Evolutionary conservation across 2,888 invertebrate species (phyloP).

Genomic region (Caenorhabditis wallacei): DNA sequence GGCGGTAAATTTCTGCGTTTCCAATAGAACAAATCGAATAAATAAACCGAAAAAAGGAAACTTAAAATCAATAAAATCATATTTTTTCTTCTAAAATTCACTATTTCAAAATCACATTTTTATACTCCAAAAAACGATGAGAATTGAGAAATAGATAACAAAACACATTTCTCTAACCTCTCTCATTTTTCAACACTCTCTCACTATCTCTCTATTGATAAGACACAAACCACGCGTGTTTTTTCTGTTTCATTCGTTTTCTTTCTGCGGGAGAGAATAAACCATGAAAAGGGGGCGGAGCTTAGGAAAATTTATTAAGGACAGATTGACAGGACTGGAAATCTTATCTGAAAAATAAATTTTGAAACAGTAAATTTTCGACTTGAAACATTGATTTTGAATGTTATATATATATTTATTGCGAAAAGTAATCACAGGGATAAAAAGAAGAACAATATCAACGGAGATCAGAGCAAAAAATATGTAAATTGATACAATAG

Average conservation of each 20-base stretch:
- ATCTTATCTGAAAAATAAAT: neutral
- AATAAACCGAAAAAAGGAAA: neutral
- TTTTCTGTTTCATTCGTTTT: too few relatives aligned
- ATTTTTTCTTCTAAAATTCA: neutral
- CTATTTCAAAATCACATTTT: neutral
- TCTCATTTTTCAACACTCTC: neutral
- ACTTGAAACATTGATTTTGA: too few relatives aligned
- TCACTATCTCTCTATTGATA: neutral
- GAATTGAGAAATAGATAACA: neutral
- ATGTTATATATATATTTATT: too few relatives aligned
- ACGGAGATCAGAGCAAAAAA: too few relatives aligned
- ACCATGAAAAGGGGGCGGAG: conserved; percentile 20
- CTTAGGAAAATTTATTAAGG: neutral
- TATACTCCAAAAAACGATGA: too few relatives aligned
- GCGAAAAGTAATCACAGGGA: too few relatives aligned
- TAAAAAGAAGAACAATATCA: too few relatives aligned
- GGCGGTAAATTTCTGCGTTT: conserved; percentile 51
- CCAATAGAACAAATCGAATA: conserved; percentile 50
- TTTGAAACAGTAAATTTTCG: too few relatives aligned
- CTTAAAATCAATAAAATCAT: conserved; percentile 16
- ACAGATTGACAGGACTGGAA: neutral
- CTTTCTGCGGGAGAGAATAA: neutral
- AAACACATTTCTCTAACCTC: neutral
- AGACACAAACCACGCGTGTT: conserved; percentile 13
- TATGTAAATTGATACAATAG: too few relatives aligned